phyloP scores from a whole-genome alignment of 1,140 invertebrate genomes.

The Aphis gossypii region DNA sequence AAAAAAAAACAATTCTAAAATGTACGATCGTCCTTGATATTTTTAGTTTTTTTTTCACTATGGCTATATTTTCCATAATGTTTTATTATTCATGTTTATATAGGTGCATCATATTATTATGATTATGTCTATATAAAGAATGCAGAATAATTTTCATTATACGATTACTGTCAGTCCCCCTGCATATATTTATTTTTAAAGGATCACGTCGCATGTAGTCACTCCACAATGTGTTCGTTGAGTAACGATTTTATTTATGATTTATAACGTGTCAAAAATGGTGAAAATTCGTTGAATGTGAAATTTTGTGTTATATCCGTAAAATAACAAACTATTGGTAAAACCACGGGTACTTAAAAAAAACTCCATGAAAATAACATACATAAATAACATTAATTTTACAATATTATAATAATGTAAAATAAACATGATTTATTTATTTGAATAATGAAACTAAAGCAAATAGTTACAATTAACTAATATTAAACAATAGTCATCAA shows the following conservation, averaged over 20 bases:
- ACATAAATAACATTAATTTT: not conserved
- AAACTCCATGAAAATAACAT: not conserved
- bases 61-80: not conserved
- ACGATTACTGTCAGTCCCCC: not conserved
- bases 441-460: not conserved
- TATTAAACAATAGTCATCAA: not conserved
- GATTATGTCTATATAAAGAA: not conserved
- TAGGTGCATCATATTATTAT: not conserved
- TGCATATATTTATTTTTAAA: not conserved
- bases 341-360: not conserved
- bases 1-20: not conserved
- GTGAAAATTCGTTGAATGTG: not conserved
- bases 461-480: not conserved
- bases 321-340: too few species aligned
- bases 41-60: not conserved
- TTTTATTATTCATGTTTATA: not conserved
- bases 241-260: slow-evolving; percentile 13
- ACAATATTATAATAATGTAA: not conserved
- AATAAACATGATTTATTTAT: not conserved
- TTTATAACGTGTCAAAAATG: slow-evolving; percentile 4
- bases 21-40: not conserved
- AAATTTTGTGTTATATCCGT: too few species aligned
- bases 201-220: not conserved
- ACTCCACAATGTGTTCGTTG: not conserved
- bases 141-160: not conserved